Conservation (phyloP, 2,797 vertebrate species). For the Danio albolineatus region DNA sequence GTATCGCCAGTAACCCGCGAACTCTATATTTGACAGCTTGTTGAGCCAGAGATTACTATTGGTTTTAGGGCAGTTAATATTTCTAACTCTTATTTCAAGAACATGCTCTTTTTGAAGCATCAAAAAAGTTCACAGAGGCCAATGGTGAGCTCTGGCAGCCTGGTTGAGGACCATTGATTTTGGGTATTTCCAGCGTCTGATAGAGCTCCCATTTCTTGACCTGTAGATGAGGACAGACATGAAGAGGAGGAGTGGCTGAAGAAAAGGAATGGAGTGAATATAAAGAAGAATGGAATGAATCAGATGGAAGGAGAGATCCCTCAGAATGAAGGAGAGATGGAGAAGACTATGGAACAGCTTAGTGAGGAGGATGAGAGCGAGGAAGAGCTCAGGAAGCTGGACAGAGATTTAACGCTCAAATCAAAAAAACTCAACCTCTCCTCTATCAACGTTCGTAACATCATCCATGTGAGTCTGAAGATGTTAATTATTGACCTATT, state of each 20-base stretch:
- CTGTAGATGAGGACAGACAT: constrained; percentile 56
- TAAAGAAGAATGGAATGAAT: constrained; percentile 66
- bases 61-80: background rate
- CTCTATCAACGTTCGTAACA: constrained; percentile 88
- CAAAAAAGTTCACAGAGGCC: no score
- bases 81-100: no score
- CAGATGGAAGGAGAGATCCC: constrained; percentile 51
- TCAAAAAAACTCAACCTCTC: constrained; percentile 93
- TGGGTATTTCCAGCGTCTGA: background rate
- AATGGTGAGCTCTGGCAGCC: no score
- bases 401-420: constrained; percentile 88
- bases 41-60: background rate
- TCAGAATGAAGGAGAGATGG: constrained; percentile 3
- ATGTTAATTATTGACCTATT: background rate
- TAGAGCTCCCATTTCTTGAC: background rate
- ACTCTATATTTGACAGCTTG: background rate
- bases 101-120: no score
- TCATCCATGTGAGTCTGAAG: constrained; percentile 87
- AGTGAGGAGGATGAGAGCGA: constrained; percentile 61
- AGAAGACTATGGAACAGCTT: background rate
- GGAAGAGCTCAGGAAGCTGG: constrained; percentile 75
- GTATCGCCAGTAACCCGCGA: no score
- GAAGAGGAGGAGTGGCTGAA: constrained; percentile 26
- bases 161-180: no score
- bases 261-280: constrained; percentile 41